Base-by-base conservation (phyloP, 2,888 invertebrate species). In the Kryphioiulus occultus region DNA sequence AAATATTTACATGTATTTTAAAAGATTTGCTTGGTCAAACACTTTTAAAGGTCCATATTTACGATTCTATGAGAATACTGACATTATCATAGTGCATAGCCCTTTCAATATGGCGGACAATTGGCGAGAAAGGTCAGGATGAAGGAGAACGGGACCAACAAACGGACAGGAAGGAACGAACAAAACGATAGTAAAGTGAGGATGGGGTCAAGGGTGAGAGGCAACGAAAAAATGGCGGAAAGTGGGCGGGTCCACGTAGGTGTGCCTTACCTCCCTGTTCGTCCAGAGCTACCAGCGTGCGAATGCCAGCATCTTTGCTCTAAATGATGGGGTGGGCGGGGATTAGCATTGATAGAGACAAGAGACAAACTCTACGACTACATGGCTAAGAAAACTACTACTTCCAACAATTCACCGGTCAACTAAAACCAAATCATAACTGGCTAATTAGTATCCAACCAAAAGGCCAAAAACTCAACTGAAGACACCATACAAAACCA, bases 281-380 rank as follows among this genome's bases (percentile, higher is more conserved):
- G 94, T 99, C 99, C 95, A 99, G 96, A 94, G 98, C 98, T 94
- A 99, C 99, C 95, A 99, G 96, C 94, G 98, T 99, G 93, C 98
- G 97, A 95, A 99, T 99, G 94, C 99, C 99, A 94, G 98, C 98
- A 95, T 99, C 99, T 96, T 99, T 99, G 95, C 98, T 98, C 98
- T 99, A 85, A 85, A 85, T 85, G 85, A 85, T 42, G 85, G 85
- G 85, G 85, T 85, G 85, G 85, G 85, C 44, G 85, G 85, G 85
- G 85, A 85, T 85, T 85, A 85, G 85, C 85, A 39, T 85, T 44
- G 26, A 78, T 78, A 78, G 78, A 78, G 78, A 78, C 78, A 78
- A 78, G 78, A 78, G 78, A 78, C 78, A 78, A 78, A 78, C 78
- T 78, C 78, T 78, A 78, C 78, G 26, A 30, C 78, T 78, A 78